phyloP scores from a whole-genome alignment of 2,797 vertebrate genomes.

The Champsocephalus esox region DNA sequence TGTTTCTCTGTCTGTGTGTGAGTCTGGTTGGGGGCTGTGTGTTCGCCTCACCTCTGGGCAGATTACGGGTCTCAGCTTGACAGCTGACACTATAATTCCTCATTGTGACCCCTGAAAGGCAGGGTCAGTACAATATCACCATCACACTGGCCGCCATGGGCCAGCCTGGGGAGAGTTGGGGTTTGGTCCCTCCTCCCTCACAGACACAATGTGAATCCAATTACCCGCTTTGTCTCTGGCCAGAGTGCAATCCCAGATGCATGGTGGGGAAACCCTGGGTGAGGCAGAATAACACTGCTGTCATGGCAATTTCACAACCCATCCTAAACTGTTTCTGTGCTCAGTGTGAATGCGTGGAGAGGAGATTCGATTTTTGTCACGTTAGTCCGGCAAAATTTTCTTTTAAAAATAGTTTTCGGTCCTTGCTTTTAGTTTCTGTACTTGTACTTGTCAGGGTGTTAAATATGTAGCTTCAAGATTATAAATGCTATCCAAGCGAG shows the following conservation, averaged over 20 bases:
- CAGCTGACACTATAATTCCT: conserved; percentile 75
- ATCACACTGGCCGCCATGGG: conserved; percentile 65
- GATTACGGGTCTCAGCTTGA: conserved; percentile 75
- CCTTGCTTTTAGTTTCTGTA: neutral
- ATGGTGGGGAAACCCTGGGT: conserved; percentile 43
- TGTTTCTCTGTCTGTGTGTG: conserved; percentile 14
- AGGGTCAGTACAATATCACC: conserved; percentile 77
- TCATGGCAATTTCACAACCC: conserved; percentile 50
- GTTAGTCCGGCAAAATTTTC: neutral
- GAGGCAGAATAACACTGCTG: conserved; percentile 51
- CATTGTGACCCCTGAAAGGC: conserved; percentile 72
- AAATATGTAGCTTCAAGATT: neutral
- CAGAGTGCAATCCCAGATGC: conserved; percentile 57
- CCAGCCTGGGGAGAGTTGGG: conserved; percentile 57
- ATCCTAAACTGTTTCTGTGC: conserved; percentile 18
- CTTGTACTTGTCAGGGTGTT: neutral
- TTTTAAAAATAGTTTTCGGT: neutral
- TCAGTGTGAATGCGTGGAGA: neutral
- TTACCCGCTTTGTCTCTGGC: conserved; percentile 68
- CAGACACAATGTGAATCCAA: conserved; percentile 73
- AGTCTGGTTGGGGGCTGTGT: conserved; percentile 41
- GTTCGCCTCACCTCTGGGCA: conserved; percentile 69
- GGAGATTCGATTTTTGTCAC: conserved; percentile 17
- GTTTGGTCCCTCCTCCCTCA: conserved; percentile 43
- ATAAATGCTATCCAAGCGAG: too few relatives aligned